Base-by-base conservation (phyloP, 2,888 invertebrate genomes). In the Meteorus cinctellus region DNA sequence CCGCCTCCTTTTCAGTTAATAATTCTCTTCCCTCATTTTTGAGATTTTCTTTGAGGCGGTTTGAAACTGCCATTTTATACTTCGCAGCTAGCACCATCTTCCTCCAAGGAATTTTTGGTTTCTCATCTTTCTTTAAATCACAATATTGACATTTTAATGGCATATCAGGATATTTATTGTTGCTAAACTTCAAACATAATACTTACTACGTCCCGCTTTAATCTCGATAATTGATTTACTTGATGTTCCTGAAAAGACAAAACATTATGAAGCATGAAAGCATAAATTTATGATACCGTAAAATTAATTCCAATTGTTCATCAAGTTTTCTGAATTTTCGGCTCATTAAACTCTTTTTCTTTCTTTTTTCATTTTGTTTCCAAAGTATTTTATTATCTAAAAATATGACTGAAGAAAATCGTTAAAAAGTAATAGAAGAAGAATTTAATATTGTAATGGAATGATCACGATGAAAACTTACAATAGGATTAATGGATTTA, bases 251-350 rank as follows among this genome's bases (percentile, higher is more conserved):
- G n/a, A 24, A 24, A 55, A 55, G 55, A 55, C 55, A 24, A 55
- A 1, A 55, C 19, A 55, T 55, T 19, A 48, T 41, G 12, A 48
- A 48, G 1, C 16, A 4, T 48, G 48, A 3, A 10, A n/a, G 19
- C 6, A 55, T 55, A 55, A 55, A 19, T 55, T n/a, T 55, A 55
- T 55, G n/a, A 55, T 55, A 55, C 55, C n/a, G 55, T 55, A n/a
- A 55, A 55, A 55, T 55, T 24, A n/a, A 55, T 55, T 55, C 4
- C 45, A 72, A 72, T 72, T 63, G 48, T 45, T 63, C 62, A 72
- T 72, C 41, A 72, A 71, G 41, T 45, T 45, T n/a, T 27, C 62
- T 71, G 45, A 45, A 27, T 71, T 36, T 45, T 36, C 45, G 16
- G 34, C 27, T 45, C 62, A 29, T 60, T 71, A 29, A 55, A 59